phyloP scores from a whole-genome alignment of 2,113 vertebrate genomes.

The Scomber scombrus region DNA sequence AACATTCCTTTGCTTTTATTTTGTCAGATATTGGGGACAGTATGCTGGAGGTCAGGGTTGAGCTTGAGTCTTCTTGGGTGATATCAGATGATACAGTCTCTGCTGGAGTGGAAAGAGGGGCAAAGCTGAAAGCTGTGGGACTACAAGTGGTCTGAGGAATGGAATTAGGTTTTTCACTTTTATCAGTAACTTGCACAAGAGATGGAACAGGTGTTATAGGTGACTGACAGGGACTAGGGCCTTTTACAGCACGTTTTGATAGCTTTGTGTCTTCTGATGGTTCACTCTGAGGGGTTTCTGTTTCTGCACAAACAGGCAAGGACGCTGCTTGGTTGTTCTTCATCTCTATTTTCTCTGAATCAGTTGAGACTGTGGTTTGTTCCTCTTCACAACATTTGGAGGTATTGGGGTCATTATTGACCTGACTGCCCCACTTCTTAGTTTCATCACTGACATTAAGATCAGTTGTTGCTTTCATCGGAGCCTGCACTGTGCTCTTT shows the following conservation, averaged over 20 bases:
- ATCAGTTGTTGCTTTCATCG: conserved; percentile 21
- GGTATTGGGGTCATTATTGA: conserved; percentile 8
- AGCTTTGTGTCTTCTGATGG: conserved; percentile 2
- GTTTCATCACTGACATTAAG: conserved; percentile 25
- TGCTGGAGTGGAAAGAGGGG: conserved; percentile 9
- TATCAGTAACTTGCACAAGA: conserved; percentile 16
- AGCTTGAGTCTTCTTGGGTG: conserved; percentile 12
- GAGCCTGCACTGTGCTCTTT: conserved; percentile 42
- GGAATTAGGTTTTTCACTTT: conserved; percentile 29
- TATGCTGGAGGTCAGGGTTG: not conserved
- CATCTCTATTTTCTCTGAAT: conserved; percentile 78
- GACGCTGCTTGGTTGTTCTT: conserved; percentile 49
- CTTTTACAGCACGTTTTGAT: conserved; percentile 33
- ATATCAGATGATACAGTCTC: conserved; percentile 1
- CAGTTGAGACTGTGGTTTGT: conserved; percentile 55
- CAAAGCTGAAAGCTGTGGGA: not conserved
- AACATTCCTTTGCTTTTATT: conserved; percentile 8
- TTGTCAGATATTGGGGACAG: conserved; percentile 8
- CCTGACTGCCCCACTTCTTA: conserved; percentile 12
- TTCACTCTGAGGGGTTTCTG: conserved; percentile 42
- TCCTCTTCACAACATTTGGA: conserved; percentile 25
- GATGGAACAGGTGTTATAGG: conserved; percentile 11
- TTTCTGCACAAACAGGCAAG: conserved; percentile 63
- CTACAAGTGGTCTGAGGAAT: conserved; percentile 18
- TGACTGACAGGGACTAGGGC: conserved; percentile 16